Evolutionary conservation across 2,797 vertebrate species (phyloP), one percentile per base, ranked within the genome.

Genomic region (Clarias platycephalus): DNA sequence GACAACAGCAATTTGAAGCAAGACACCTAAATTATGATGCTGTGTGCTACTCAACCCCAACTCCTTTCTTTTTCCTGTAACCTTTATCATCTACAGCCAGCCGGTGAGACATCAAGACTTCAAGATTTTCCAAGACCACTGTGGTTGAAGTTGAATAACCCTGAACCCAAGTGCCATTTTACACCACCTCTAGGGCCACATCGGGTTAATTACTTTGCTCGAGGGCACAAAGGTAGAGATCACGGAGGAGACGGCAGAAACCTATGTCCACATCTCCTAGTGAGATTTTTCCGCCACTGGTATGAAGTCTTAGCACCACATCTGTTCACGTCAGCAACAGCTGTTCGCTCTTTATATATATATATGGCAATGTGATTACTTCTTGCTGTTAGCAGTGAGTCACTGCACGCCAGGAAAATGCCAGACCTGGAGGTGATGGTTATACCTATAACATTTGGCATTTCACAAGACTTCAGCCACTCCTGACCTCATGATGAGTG

Each of bases 171-270:
- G 62, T 70, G 40, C 13, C 66, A 71, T 34, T 82, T 86, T 63
- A 70, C 62, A 49, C 37, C 28, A n/a, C 26, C 20, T 26, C 7
- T 53, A 58, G 53, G 67, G 34, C 24, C 78, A 83, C 37, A 63
- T 0, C 4, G 60, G 71, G 71, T 84, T 81, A 84, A 84, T 83
- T 86, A 83, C 77, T 74, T 86, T 80, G 49, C 82, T 81, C 63
- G 70, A 81, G 82, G 83, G 58, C 86, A 82, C n/a, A 64, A 72
- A 68, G 78, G 18, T 72, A 70, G 40, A 31, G 18, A 53, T 64
- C 72, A 81, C 44, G 53, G 70, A 18, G 75, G 58, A 53, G 26
- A 82, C 83, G 79, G 78, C 37, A 76, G 34, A 57, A 44, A 15
- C 28, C 71, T 44, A 20, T 78, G 20, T 79, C 74, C 28, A 62